A percentile compares a stretch with the other conserved stretches of the same genome.
phyloP scores from a whole-genome alignment of 2,113 vertebrate species.

The Brevimyrus niger region DNA sequence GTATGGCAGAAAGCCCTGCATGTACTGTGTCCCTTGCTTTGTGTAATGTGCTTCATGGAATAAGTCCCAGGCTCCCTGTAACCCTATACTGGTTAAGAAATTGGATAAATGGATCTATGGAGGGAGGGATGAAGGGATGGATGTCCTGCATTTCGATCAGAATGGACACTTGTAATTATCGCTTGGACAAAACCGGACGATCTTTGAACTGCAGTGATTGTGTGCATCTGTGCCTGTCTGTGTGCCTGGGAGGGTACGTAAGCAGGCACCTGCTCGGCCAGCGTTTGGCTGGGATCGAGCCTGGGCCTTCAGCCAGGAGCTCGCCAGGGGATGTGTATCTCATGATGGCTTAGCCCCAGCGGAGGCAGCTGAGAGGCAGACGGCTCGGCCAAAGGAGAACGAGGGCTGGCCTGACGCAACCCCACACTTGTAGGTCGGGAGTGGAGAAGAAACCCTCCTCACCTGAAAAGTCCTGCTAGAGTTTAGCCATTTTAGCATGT shows the following conservation, averaged over 20 bases:
- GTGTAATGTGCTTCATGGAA: not conserved
- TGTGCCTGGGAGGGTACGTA: not conserved
- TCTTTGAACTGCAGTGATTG: not conserved
- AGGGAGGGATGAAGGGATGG: not conserved
- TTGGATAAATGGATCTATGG: not conserved
- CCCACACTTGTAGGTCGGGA: not conserved
- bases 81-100: not conserved
- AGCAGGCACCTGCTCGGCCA: not conserved
- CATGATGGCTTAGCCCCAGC: constrained; percentile 6
- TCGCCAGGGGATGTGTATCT: constrained; percentile 19
- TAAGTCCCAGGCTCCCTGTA: not conserved
- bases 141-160: not conserved
- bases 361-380: not conserved
- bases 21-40: not conserved
- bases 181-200: not conserved
- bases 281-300: not conserved
- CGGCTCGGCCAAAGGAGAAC: not conserved
- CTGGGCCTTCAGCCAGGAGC: constrained; percentile 17
- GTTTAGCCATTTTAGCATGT: not conserved
- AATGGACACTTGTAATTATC: constrained; percentile 1
- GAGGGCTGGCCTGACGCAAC: constrained; percentile 8
- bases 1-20: not conserved
- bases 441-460: not conserved
- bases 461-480: not conserved
- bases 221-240: constrained; percentile 17